Base-by-base conservation (phyloP, 2,797 vertebrate genomes). In the Tenualosa ilisha region DNA sequence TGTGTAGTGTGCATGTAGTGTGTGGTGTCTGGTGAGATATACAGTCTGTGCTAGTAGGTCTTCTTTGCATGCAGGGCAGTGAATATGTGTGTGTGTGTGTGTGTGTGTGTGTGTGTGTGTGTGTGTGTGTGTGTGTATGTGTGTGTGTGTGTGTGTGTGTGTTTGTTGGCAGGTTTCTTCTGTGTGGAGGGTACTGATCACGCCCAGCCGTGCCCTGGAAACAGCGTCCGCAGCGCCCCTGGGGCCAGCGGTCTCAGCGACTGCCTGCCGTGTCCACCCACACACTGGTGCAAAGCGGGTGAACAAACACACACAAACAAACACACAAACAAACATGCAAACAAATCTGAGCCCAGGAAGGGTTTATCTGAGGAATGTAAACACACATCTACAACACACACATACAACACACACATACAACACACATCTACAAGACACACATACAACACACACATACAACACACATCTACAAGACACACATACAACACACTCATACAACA, bases 261-360 rank as follows among this genome's bases (percentile, higher is more conserved):
- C 85, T 99, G 97, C 87, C 90, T 94, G 82, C 91, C 94, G 37
- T 99, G 98, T 81, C 97, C 97, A 0, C 90, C 95, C 0, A 94
- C 94, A 65, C 90, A 83, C 84, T 98, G 97, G 98, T 99, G 98
- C 91, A 96, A 95, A 96, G 90, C 94, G 90, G 97, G 97, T 99
- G 83, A 87, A 59, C 56, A 65, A 24, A 65, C n/a, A 26, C n/a
- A 65, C 63, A 8, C 59, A n/a, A 22, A 61, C 22, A n/a, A 3
- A n/a, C 20, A 61, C 20, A 8, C 63, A 65, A 24, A 65, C 63
- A 65, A 22, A 13, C 51, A 53, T 0, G 12, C 51, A 53, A 6
- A 53, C 51, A 53, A 11, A 20, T 15, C 54, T 54, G 7, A 54
- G 53, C 12, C 13, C 53, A 54, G 53, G 53, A 13, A 12, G 4